These are phyloP conservation scores for Nebria salina DNA, from an alignment of 2,888 invertebrate genomes.

Conservation along the genomic window DNA sequence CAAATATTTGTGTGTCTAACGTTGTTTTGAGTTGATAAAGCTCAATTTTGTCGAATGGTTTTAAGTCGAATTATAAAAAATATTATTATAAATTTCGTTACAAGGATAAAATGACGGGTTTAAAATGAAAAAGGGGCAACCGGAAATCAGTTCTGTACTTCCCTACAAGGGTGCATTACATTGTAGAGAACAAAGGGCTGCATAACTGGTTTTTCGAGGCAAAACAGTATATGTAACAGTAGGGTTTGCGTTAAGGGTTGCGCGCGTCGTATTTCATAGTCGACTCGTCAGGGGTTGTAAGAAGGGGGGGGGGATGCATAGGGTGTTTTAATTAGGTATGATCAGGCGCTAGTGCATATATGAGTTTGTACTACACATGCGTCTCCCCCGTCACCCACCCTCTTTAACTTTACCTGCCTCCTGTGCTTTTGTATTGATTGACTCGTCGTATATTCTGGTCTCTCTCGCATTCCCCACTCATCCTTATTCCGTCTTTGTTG, in stretches of 20 bases:
- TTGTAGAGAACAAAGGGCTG: slow-evolving; percentile 16
- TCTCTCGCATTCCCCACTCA: background rate
- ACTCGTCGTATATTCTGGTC: background rate
- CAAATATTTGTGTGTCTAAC: no score
- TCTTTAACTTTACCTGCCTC: slow-evolving; percentile 6
- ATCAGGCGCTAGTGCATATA: slow-evolving; percentile 32
- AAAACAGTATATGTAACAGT: slow-evolving; percentile 28
- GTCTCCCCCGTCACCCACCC: slow-evolving; percentile 20
- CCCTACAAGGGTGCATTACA: background rate
- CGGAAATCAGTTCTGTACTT: background rate
- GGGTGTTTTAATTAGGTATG: slow-evolving; percentile 37
- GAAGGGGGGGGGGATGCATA: slow-evolving; percentile 14
- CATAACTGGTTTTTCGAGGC: background rate
- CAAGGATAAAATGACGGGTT: background rate
- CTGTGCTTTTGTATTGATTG: background rate
- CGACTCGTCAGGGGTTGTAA: background rate
- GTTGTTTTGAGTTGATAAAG: no score
- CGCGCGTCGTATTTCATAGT: background rate
- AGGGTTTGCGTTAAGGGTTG: background rate
- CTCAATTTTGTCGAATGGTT: no score
- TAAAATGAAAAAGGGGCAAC: background rate
- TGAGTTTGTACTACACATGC: slow-evolving; percentile 40
- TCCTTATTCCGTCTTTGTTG: slow-evolving; percentile 10
- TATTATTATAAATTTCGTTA: background rate
- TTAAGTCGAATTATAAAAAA: no score